Conservation (phyloP, 1,140 invertebrate genomes). For the Drosophila oshimai region DNA sequence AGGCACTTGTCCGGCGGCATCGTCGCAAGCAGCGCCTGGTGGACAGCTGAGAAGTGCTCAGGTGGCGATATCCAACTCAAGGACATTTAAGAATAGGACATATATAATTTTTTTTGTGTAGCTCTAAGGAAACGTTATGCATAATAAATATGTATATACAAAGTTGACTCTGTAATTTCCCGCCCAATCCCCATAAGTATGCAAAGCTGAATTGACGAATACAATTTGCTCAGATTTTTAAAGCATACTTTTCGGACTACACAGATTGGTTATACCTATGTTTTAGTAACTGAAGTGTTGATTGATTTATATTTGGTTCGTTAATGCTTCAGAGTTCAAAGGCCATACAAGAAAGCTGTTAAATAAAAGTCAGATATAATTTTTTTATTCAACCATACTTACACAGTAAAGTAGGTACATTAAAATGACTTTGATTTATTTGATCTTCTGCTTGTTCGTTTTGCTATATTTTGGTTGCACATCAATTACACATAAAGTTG, state of each 20-base stretch:
- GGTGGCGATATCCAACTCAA: neutral
- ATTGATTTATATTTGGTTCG: too few relatives aligned
- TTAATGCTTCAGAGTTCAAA: too few relatives aligned
- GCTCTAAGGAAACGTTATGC: conserved; percentile 3
- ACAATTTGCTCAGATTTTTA: neutral
- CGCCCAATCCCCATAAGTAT: neutral
- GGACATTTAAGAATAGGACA: conserved; percentile 11
- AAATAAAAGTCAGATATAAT: neutral
- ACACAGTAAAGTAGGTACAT: conserved; percentile 31
- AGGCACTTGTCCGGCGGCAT: conserved; percentile 63
- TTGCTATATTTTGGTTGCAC: conserved; percentile 19
- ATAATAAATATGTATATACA: neutral
- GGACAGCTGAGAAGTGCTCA: neutral
- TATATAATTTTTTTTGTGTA: conserved; percentile 20
- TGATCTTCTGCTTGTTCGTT: neutral
- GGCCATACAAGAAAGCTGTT: too few relatives aligned
- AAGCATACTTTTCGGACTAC: neutral
- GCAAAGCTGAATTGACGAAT: neutral
- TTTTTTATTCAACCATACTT: conserved; percentile 34
- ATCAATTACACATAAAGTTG: conserved; percentile 10
- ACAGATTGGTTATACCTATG: too few relatives aligned
- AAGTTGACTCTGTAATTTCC: neutral
- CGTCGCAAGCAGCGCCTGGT: conserved; percentile 25
- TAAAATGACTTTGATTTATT: conserved; percentile 30
- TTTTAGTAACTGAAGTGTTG: too few relatives aligned